These are phyloP conservation scores for Nothobranchius kuhntae DNA, from an alignment of 2,113 vertebrate species.

Conservation along the genomic window DNA sequence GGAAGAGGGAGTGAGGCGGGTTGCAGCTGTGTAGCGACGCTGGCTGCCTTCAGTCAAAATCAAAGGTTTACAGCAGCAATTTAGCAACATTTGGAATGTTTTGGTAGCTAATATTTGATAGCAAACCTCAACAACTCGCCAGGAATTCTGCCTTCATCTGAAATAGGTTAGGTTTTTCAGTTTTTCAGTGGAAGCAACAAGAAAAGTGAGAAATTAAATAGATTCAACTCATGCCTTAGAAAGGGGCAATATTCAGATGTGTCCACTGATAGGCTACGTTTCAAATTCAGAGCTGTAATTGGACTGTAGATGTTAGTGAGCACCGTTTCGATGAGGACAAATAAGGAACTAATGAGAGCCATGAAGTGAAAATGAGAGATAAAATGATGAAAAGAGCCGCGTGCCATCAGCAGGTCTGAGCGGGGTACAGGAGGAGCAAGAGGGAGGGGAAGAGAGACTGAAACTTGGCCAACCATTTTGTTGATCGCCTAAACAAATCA, in stretches of 20 bases:
- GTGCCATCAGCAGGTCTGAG: slow-evolving; percentile 41
- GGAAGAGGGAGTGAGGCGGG: slow-evolving; percentile 21
- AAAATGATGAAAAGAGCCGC: slow-evolving; percentile 50
- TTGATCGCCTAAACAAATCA: slow-evolving; percentile 80
- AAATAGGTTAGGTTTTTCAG: no score
- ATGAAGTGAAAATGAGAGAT: slow-evolving; percentile 37
- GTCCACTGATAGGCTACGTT: slow-evolving; percentile 11
- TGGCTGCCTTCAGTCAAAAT: slow-evolving; percentile 18
- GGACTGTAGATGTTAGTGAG: slow-evolving; percentile 12
- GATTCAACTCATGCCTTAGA: not conserved
- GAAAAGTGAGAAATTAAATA: no score
- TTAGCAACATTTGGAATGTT: not conserved
- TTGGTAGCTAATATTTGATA: no score
- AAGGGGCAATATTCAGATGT: slow-evolving; percentile 23
- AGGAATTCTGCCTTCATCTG: no score
- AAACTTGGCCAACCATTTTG: slow-evolving; percentile 68
- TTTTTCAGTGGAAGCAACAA: no score
- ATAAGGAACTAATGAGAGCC: slow-evolving; percentile 41
- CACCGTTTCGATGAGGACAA: slow-evolving; percentile 17
- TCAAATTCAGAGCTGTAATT: slow-evolving; percentile 42
- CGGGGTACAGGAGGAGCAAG: slow-evolving; percentile 32
- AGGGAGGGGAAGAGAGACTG: slow-evolving; percentile 41
- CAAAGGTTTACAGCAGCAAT: slow-evolving; percentile 2
- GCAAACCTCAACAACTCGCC: no score
- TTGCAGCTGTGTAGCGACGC: slow-evolving; percentile 3